Conservation (phyloP, 1,140 invertebrate species). For the Leptinotarsa undecemlineata region DNA sequence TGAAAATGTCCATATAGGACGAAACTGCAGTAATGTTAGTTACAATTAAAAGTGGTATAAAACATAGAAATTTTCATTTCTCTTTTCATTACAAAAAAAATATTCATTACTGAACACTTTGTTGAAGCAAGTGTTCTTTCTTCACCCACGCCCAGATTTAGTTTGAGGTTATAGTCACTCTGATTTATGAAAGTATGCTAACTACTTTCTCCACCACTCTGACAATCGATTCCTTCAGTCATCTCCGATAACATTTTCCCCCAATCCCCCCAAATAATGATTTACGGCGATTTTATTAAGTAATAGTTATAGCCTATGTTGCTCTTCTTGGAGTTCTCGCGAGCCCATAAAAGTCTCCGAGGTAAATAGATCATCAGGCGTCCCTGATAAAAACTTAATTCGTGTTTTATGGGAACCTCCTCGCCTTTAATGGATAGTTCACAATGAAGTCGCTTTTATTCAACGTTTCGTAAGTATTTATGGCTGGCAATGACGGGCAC, state of each 20-base stretch:
- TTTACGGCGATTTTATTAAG: constrained; percentile 31
- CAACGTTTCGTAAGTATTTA: constrained; percentile 33
- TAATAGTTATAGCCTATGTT: constrained; percentile 27
- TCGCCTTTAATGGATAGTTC: constrained; percentile 39
- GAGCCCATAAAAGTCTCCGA: constrained; percentile 13
- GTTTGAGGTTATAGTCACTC: too few species aligned
- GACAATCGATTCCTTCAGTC: too few species aligned
- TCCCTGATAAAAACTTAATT: constrained; percentile 42
- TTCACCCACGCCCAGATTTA: too few species aligned
- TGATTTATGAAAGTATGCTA: too few species aligned
- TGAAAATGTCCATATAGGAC: too few species aligned
- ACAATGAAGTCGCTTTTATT: constrained; percentile 30
- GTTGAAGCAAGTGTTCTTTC: too few species aligned
- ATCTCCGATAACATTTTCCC: neutral
- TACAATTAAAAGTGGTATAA: too few species aligned
- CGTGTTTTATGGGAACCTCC: constrained; percentile 38
- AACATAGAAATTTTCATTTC: too few species aligned
- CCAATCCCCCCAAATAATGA: constrained; percentile 19
- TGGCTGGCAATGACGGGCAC: constrained; percentile 22
- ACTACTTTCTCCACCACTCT: too few species aligned
- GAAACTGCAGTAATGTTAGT: too few species aligned
- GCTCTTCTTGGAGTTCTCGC: neutral
- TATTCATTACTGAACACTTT: too few species aligned
- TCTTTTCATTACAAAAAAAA: too few species aligned
- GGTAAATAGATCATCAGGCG: constrained; percentile 12